Percentiles rank a stretch among this genome's conserved stretches.
These are phyloP conservation scores for Pelmatolapia mariae DNA, from an alignment of 2,113 vertebrate species.

Conservation along the genomic window DNA sequence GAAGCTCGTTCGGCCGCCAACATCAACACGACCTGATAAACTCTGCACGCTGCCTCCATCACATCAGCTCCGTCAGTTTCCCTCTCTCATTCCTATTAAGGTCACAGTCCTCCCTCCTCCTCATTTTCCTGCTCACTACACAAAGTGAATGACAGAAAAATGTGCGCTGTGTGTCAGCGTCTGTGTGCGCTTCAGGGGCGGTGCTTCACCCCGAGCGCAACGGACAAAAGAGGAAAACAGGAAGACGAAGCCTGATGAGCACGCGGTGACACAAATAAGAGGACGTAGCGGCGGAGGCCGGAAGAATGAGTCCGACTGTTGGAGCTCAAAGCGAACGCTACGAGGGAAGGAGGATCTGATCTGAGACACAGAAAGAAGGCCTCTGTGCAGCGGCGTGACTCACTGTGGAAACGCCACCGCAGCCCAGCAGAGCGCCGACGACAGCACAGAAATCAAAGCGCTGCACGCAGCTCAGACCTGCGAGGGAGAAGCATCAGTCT, in stretches of 20 bases:
- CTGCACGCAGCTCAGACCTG: neutral
- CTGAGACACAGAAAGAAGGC: neutral
- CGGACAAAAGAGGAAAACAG: neutral
- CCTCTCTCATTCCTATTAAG: neutral
- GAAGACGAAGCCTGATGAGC: neutral
- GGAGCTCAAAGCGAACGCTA: neutral
- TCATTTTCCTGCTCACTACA: constrained; percentile 64
- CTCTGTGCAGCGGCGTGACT: neutral
- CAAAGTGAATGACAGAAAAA: constrained; percentile 58
- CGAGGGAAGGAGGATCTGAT: neutral
- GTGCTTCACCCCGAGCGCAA: neutral
- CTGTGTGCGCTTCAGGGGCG: neutral
- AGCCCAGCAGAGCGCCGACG: neutral
- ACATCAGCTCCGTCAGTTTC: neutral
- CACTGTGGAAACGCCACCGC: neutral
- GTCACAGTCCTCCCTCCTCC: neutral
- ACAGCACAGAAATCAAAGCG: neutral
- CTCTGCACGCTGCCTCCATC: neutral
- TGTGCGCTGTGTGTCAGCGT: constrained; percentile 15
- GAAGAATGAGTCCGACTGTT: constrained; percentile 13
- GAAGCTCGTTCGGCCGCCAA: neutral
- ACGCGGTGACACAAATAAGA: neutral
- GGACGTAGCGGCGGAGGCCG: neutral
- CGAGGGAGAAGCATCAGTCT: neutral
- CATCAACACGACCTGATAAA: neutral